phyloP scores from a whole-genome alignment of 2,888 invertebrate genomes.

The Physocephala rufipes region DNA sequence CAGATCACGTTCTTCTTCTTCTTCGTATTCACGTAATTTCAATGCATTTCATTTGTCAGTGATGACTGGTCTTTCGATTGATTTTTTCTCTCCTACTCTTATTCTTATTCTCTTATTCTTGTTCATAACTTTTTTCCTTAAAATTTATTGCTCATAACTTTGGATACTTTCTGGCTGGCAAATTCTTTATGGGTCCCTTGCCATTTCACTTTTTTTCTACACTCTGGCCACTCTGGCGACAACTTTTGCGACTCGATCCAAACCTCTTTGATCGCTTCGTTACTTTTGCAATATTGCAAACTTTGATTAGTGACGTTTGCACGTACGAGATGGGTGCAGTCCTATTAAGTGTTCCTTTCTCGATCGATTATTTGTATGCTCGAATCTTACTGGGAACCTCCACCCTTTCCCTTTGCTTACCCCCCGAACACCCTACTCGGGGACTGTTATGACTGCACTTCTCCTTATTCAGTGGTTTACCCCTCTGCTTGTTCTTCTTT shows the following conservation, averaged over 20 bases:
- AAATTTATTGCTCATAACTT: slow-evolving; percentile 12
- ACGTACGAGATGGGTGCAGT: neutral
- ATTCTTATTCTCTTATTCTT: too few relatives aligned
- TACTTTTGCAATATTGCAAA: too few relatives aligned
- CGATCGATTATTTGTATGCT: neutral
- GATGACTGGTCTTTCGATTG: neutral
- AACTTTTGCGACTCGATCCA: neutral
- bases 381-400: neutral
- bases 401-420: neutral
- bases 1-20: slow-evolving; percentile 7
- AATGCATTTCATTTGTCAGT: neutral
- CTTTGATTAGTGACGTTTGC: too few relatives aligned
- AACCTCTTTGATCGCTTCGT: neutral
- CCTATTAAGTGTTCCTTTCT: neutral
- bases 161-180: neutral
- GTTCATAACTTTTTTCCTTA: neutral
- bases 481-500: too few relatives aligned
- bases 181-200: too few relatives aligned
- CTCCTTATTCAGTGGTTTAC: too few relatives aligned
- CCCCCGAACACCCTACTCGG: neutral
- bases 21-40: neutral
- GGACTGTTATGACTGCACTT: too few relatives aligned
- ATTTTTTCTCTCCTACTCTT: too few relatives aligned
- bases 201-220: neutral
- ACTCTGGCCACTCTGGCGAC: too few relatives aligned